phyloP scores from a whole-genome alignment of 2,797 vertebrate species.

The Enteromius radiatus region DNA sequence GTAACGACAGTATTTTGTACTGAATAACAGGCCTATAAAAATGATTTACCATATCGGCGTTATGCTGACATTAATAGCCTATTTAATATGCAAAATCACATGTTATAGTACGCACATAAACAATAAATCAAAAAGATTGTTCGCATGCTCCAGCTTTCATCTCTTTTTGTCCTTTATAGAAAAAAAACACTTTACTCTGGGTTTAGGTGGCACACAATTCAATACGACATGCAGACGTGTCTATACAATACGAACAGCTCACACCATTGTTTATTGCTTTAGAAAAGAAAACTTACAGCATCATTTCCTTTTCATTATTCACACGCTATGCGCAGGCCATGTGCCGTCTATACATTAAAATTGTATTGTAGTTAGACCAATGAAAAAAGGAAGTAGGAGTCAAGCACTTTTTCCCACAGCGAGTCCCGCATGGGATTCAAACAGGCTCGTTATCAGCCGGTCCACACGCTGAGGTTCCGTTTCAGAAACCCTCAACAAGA shows the following conservation, averaged over 20 bases:
- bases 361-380: slow-evolving; percentile 41
- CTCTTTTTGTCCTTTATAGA: background rate
- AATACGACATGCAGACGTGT: background rate
- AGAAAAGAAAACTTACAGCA: slow-evolving; percentile 29
- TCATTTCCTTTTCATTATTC: slow-evolving; percentile 56
- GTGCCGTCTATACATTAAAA: slow-evolving; percentile 44
- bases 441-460: slow-evolving; percentile 54
- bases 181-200: background rate
- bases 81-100: background rate
- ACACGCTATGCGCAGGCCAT: slow-evolving; percentile 21
- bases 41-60: slow-evolving; percentile 1
- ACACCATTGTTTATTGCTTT: slow-evolving; percentile 44
- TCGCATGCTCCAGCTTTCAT: background rate
- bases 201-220: background rate
- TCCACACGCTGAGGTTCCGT: slow-evolving; percentile 39
- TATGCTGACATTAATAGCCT: slow-evolving; percentile 1
- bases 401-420: slow-evolving; percentile 55
- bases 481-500: slow-evolving; percentile 29
- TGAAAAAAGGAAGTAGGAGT: slow-evolving; percentile 60
- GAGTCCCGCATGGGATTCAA: slow-evolving; percentile 53
- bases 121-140: background rate
- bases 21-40: slow-evolving; percentile 7
- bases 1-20: background rate
- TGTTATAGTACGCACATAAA: background rate
- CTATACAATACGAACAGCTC: slow-evolving; percentile 25